A percentile compares a stretch with the other conserved stretches of the same genome.
phyloP scores from a whole-genome alignment of 2,797 vertebrate species.

The Rhynchonycteris naso region DNA sequence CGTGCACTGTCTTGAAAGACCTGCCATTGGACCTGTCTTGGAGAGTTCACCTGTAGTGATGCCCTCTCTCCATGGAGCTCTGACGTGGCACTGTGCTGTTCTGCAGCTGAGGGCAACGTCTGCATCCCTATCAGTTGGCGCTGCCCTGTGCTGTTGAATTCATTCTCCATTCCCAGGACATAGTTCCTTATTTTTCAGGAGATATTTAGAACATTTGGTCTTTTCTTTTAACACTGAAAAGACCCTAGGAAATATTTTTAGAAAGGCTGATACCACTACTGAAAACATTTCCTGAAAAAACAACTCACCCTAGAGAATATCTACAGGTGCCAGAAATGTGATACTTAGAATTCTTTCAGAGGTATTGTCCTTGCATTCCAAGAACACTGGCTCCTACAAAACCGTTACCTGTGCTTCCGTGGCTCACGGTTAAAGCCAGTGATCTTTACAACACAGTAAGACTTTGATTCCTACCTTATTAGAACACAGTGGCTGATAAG shows the following conservation, averaged over 20 bases:
- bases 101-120: fast-evolving
- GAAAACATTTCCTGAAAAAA: background rate
- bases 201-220: too few relatives aligned
- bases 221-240: background rate
- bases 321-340: background rate
- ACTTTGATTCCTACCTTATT: background rate
- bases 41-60: background rate
- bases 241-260: background rate
- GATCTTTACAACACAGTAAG: background rate
- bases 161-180: background rate
- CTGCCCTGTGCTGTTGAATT: fast-evolving
- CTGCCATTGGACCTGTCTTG: background rate
- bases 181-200: background rate
- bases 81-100: background rate
- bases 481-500: background rate
- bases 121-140: background rate
- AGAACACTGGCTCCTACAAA: fast-evolving
- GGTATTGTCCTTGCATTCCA: background rate
- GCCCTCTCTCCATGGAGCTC: too few relatives aligned
- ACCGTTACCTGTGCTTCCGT: fast-evolving
- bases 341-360: background rate
- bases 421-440: background rate
- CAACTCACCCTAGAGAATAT: background rate
- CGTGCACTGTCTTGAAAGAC: background rate
- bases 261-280: background rate